Evolutionary conservation across 2,888 invertebrate genomes (phyloP).

Genomic region (Subacronicta megacephala): DNA sequence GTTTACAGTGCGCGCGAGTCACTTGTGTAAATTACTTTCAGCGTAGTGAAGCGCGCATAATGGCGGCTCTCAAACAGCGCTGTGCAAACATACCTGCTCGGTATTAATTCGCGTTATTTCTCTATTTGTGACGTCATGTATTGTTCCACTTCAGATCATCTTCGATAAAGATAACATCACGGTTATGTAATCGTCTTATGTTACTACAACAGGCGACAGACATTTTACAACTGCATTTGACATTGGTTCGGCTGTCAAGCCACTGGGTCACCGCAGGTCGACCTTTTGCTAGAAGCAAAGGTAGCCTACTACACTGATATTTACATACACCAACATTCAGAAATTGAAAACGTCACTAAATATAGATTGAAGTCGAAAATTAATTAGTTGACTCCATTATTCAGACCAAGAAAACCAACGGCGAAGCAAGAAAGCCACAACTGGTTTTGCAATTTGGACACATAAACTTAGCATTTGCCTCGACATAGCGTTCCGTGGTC

Average conservation of each 20-base stretch:
- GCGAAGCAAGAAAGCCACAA: no score
- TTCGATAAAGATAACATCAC: conserved; percentile 23
- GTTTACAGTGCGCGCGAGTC: conserved; percentile 68
- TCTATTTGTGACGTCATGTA: conserved; percentile 45
- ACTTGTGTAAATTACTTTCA: conserved; percentile 84
- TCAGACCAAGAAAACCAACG: no score
- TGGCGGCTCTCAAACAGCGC: conserved; percentile 48
- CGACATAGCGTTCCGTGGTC: no score
- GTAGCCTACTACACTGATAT: not conserved
- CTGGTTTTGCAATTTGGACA: no score
- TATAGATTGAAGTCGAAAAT: no score
- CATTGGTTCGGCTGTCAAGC: conserved; percentile 40
- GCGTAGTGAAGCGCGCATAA: conserved; percentile 47
- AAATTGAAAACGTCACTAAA: no score
- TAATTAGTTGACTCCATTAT: no score
- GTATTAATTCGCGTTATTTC: conserved; percentile 56
- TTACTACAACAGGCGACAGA: conserved; percentile 5
- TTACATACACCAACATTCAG: no score
- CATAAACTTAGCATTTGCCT: no score
- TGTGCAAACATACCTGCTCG: conserved; percentile 51
- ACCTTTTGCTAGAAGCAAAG: conserved; percentile 27
- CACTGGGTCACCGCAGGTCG: conserved; percentile 6
- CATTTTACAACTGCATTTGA: conserved; percentile 21
- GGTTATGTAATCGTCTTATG: conserved; percentile 27
- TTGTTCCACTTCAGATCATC: conserved; percentile 39